Conservation (phyloP, 1,140 invertebrate species). For the Caenorhabditis latens region DNA sequence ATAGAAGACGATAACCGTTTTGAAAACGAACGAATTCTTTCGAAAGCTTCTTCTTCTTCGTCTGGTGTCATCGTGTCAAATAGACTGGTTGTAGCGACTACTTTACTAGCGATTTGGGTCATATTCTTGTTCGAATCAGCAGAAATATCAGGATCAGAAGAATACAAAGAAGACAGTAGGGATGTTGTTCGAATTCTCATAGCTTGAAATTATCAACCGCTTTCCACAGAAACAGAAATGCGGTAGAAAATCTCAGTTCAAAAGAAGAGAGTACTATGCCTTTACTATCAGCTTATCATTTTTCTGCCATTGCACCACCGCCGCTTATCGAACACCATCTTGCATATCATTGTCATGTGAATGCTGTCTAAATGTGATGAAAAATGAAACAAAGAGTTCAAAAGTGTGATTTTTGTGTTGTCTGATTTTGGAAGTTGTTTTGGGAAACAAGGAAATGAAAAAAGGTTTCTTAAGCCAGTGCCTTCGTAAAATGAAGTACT, state of each 20-base stretch:
- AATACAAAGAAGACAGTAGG: background rate
- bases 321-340: conserved; percentile 21
- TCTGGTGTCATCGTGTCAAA: conserved; percentile 27
- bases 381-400: conserved; percentile 7
- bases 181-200: background rate
- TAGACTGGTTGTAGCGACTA: background rate
- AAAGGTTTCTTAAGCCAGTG: background rate
- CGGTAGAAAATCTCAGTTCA: background rate
- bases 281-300: conserved; percentile 26
- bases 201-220: background rate
- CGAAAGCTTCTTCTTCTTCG: conserved; percentile 11
- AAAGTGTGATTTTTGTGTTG: conserved; percentile 47
- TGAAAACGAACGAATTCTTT: background rate
- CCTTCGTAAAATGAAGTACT: no score
- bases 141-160: background rate
- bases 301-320: background rate
- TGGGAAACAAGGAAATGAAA: background rate
- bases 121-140: background rate
- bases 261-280: conserved; percentile 2
- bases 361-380: conserved; percentile 14
- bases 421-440: conserved; percentile 22
- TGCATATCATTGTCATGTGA: conserved; percentile 16
- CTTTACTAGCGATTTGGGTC: background rate
- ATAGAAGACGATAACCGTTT: background rate
- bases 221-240: background rate